These are phyloP conservation scores for Dermolepida albohirtum DNA, from an alignment of 2,888 invertebrate species.

Conservation along the genomic window DNA sequence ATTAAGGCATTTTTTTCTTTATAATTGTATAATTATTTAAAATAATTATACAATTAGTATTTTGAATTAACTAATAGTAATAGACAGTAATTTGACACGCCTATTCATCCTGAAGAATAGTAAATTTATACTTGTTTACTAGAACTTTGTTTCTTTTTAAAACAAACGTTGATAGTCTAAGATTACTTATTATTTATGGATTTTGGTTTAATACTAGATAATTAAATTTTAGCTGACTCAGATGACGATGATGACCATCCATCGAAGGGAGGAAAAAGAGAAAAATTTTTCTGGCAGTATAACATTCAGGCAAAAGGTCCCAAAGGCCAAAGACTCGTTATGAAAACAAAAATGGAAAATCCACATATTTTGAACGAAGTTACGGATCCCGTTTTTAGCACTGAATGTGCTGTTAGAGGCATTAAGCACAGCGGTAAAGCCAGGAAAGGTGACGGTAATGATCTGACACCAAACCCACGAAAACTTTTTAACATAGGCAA, in stretches of 20 bases:
- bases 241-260: slow-evolving; percentile 71
- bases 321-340: slow-evolving; percentile 89
- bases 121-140: too few species aligned
- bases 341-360: slow-evolving; percentile 88
- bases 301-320: slow-evolving; percentile 98
- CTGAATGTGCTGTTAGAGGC: slow-evolving; percentile 89
- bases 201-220: slow-evolving; percentile 31
- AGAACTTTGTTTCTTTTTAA: too few species aligned
- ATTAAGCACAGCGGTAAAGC: slow-evolving; percentile 90
- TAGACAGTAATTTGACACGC: too few species aligned
- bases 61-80: too few species aligned
- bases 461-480: slow-evolving; percentile 93
- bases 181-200: too few species aligned
- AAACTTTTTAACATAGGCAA: slow-evolving; percentile 92
- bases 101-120: too few species aligned
- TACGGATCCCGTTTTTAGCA: slow-evolving; percentile 97
- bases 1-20: too few species aligned
- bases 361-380: slow-evolving; percentile 92
- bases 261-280: slow-evolving; percentile 72
- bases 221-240: slow-evolving; percentile 67
- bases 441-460: slow-evolving; percentile 97
- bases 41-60: too few species aligned
- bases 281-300: slow-evolving; percentile 97
- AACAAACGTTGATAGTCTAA: too few species aligned
- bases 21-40: too few species aligned